Base-by-base conservation (phyloP, 2,113 vertebrate genomes). In the Sinocyclocheilus grahami region DNA sequence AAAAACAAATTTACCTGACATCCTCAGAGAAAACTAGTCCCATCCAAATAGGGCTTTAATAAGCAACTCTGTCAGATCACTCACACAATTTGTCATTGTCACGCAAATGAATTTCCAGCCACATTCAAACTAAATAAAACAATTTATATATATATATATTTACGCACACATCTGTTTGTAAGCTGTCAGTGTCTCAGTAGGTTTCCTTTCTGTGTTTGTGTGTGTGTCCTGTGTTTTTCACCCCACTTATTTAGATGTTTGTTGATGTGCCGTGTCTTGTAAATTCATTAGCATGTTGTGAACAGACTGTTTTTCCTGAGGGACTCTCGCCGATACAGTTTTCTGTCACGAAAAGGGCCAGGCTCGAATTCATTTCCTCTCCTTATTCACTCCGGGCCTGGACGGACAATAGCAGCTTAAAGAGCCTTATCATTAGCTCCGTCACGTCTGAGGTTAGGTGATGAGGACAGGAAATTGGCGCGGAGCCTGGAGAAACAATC, bases 381-480 rank as follows among this genome's bases (percentile, higher is more conserved):
- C 82, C 87, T 89, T 82, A 78, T 72, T 85, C 83, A 84, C 85
- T 60, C 63, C 39, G 53, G 82, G 81, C 51, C 82, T 62, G 80
- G 48, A 78, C 55, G 24, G 65, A 85, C 55, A 82, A 58, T 82
- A 51, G 76, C 46, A 14, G 24, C 10, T 69, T 71, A 69, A 82
- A 82, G 27, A 82, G 79, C 24, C 62, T 67, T 24, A 65, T 82
- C 60, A 67, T 88, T 80, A 86, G 67, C 77, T 84, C 63, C 60
- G 55, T 71, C 77, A 79, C 27, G 10, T 76, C 77, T 71, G 81
- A 75, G 69, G 84, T 58, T 30, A 83, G 78, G 88, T 71, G 86
- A 85, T 78, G 86, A 89, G 85, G 83, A 87, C 86, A 89, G 88
- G 88, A 87, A 89, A 89, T 87, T 82, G 72, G 77, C 86, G 22